phyloP scores from a whole-genome alignment of 2,113 vertebrate species.

The Poicephalus gulielmi region DNA sequence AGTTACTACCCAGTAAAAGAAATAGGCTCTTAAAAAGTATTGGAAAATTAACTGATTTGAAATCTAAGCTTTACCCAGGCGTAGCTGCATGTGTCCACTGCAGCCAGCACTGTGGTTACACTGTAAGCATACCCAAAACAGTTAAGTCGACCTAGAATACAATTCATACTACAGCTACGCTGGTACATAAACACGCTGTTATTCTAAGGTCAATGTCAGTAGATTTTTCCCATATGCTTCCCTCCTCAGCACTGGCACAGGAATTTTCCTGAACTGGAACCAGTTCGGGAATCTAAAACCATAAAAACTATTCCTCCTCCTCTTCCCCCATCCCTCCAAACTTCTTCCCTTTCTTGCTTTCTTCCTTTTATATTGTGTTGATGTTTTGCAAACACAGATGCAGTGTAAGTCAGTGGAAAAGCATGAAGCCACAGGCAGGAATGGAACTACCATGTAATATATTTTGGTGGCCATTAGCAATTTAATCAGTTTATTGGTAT shows the following conservation, averaged over 20 bases:
- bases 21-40: not conserved
- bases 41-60: not conserved
- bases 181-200: not conserved
- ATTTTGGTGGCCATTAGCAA: not conserved
- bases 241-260: not conserved
- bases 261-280: not conserved
- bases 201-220: not conserved
- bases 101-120: fast-evolving
- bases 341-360: not conserved
- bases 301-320: not conserved
- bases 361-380: not conserved
- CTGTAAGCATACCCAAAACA: not conserved
- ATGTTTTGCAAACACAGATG: not conserved
- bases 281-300: not conserved
- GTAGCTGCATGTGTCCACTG: not conserved
- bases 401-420: not conserved
- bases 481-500: not conserved
- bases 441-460: fast-evolving
- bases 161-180: fast-evolving
- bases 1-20: not conserved
- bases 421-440: not conserved
- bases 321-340: not conserved
- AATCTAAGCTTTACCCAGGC: not conserved
- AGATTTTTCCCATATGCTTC: not conserved
- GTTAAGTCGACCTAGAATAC: not conserved